Evolutionary conservation across 2,797 vertebrate genomes (phyloP).

Genomic region (Typhlichthys eigenmanni): DNA sequence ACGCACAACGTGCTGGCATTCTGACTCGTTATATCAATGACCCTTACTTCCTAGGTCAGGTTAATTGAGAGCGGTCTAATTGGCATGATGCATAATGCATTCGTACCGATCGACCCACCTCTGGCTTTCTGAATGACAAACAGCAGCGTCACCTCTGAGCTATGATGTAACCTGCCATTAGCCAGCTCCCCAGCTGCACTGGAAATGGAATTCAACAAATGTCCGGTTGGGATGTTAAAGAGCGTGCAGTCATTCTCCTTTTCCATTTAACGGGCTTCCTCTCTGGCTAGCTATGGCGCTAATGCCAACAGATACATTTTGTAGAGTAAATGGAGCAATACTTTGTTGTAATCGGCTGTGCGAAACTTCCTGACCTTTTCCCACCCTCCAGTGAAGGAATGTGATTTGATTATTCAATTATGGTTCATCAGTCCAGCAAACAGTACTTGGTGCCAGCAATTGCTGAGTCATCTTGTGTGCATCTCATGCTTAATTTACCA

Average conservation of each 20-base stretch:
- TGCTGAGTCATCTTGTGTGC: no score
- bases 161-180: conserved; percentile 46
- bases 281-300: conserved; percentile 6
- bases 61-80: conserved; percentile 21
- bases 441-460: no score
- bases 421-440: no score
- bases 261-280: conserved; percentile 32
- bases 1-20: neutral
- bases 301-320: conserved; percentile 24
- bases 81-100: conserved; percentile 6
- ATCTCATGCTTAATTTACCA: no score
- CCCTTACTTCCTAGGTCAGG: conserved; percentile 10
- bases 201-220: conserved; percentile 31
- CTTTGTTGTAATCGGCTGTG: conserved; percentile 17
- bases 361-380: conserved; percentile 51
- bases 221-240: conserved; percentile 32
- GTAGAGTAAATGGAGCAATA: conserved; percentile 18
- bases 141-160: conserved; percentile 29
- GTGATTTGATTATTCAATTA: no score
- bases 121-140: conserved; percentile 14
- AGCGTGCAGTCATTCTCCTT: conserved; percentile 22
- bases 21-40: neutral
- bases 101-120: conserved; percentile 26
- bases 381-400: conserved; percentile 17
- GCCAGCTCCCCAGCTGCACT: conserved; percentile 21